Conservation (phyloP, 1,140 invertebrate genomes). For the Drepana arcuata region DNA sequence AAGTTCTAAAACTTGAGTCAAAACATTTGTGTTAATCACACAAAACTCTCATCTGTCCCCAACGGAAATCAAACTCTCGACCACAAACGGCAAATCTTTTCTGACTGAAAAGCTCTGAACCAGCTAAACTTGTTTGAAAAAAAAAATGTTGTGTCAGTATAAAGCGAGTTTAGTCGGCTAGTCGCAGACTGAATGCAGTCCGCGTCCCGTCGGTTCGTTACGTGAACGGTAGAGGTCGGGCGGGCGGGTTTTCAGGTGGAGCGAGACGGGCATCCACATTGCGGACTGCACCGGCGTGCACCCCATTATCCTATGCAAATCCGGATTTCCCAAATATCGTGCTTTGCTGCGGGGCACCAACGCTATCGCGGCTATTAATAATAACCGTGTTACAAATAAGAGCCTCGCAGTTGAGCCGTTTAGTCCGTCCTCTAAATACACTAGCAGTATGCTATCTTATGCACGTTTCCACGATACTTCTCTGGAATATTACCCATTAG, state of each 20-base stretch:
- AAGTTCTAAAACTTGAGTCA: no score
- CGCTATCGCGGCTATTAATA: conserved; percentile 64
- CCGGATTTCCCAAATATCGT: conserved; percentile 63
- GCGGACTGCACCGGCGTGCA: conserved; percentile 31
- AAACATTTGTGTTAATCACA: no score
- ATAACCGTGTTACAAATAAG: conserved; percentile 52
- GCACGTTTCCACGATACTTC: conserved; percentile 9
- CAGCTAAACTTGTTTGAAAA: no score
- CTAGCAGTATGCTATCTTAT: conserved; percentile 42
- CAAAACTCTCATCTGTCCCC: no score
- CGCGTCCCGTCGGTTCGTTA: no score
- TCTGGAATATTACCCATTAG: conserved; percentile 5
- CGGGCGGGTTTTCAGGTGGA: conserved; percentile 7
- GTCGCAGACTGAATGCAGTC: no score
- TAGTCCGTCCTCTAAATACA: conserved; percentile 43
- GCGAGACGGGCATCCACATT: conserved; percentile 21
- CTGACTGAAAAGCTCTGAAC: no score
- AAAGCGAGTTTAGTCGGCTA: no score
- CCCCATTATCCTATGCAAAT: conserved; percentile 69
- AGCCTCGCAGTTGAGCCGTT: conserved; percentile 36
- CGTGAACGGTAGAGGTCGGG: conserved; percentile 13
- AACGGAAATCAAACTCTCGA: no score
- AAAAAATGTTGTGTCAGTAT: no score
- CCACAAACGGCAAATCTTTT: no score
- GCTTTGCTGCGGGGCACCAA: conserved; percentile 49